phyloP scores from a whole-genome alignment of 1,140 invertebrate genomes.

The Brachionus manjavacas region DNA sequence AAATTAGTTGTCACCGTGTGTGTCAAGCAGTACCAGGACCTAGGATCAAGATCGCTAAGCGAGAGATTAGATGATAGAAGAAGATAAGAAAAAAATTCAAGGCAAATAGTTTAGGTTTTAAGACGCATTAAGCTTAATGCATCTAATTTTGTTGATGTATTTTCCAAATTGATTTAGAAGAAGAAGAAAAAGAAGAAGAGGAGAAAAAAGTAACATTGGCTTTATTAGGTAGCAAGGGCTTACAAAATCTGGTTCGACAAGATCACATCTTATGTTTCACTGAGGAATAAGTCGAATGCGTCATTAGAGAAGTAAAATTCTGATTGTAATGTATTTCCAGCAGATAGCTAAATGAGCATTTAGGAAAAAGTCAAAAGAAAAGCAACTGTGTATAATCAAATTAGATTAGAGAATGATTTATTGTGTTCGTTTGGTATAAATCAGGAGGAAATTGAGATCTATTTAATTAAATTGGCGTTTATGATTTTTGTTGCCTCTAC shows the following conservation, averaged over 20 bases:
- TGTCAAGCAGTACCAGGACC: background rate
- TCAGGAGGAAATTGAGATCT: constrained; percentile 12
- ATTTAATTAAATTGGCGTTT: constrained; percentile 15
- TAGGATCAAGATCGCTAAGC: background rate
- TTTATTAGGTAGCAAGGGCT: background rate
- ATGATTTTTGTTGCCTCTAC: background rate
- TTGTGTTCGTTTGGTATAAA: background rate
- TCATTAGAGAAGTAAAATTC: background rate
- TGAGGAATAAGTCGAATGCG: background rate
- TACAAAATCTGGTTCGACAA: background rate
- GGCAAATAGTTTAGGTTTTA: background rate
- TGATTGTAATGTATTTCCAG: background rate
- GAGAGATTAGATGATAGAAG: too few relatives aligned
- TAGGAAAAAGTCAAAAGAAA: background rate
- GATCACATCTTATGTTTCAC: background rate
- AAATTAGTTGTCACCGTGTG: background rate
- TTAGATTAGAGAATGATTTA: constrained; percentile 12
- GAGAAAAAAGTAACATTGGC: background rate
- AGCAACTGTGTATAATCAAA: constrained; percentile 30
- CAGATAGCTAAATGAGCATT: background rate
- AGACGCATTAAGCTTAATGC: background rate
- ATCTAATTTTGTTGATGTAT: background rate
- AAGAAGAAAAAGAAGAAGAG: background rate
- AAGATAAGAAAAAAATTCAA: background rate
- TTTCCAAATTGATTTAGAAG: background rate